phyloP scores from a whole-genome alignment of 2,888 invertebrate species.

The Druceiella hillmani region DNA sequence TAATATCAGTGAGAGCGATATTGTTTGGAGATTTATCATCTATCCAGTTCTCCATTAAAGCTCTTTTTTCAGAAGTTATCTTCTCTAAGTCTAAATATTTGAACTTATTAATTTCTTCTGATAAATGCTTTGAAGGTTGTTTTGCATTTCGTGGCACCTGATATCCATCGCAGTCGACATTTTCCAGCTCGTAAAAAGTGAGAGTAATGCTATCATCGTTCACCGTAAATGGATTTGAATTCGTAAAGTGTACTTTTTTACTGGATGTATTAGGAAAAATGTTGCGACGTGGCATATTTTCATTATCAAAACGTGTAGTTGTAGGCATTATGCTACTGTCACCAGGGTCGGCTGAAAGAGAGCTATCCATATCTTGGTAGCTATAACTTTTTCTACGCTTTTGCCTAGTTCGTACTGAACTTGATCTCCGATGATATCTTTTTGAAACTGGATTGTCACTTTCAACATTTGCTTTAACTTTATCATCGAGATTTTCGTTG shows the following conservation, averaged over 20 bases:
- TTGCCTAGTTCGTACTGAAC: conserved; percentile 31
- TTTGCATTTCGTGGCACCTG: conserved; percentile 28
- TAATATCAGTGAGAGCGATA: conserved; percentile 17
- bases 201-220: conserved; percentile 48
- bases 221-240: conserved; percentile 43
- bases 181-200: conserved; percentile 45
- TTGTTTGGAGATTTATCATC: conserved; percentile 40
- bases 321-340: conserved; percentile 52
- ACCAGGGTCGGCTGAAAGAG: conserved; percentile 53
- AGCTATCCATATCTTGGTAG: conserved; percentile 55
- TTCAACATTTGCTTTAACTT: not conserved
- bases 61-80: conserved; percentile 36
- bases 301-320: conserved; percentile 43
- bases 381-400: conserved; percentile 35
- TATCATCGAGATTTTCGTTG: conserved; percentile 24
- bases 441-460: conserved; percentile 27
- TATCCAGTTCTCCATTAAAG: conserved; percentile 32
- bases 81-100: conserved; percentile 44
- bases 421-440: conserved; percentile 32
- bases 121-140: conserved; percentile 19
- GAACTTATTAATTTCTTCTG: conserved; percentile 40
- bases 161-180: conserved; percentile 31
- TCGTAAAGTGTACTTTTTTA: conserved; percentile 46
- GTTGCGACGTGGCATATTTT: conserved; percentile 42
- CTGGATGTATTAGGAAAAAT: conserved; percentile 38